Evolutionary conservation across 1,140 invertebrate species (phyloP), one percentile per base, ranked within the genome.

Genomic region (Plutomurus gul): DNA sequence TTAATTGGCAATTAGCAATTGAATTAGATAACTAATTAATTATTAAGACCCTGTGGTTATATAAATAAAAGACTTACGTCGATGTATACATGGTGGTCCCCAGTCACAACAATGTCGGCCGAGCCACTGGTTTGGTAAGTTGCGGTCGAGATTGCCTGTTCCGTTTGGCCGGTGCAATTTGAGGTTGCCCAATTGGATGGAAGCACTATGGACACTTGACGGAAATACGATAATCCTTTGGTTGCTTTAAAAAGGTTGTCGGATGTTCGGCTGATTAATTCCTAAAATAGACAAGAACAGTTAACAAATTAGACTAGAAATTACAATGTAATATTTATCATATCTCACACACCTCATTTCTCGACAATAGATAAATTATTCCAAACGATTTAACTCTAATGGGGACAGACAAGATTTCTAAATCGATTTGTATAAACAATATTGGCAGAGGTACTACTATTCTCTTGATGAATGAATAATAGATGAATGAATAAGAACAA

Each of bases 31-130:
- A n/a, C n/a, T n/a, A n/a, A n/a, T n/a, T n/a, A n/a, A n/a, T n/a
- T n/a, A n/a, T n/a, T n/a, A n/a, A n/a, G n/a, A n/a, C n/a, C n/a
- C n/a, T n/a, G n/a, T n/a, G n/a, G n/a, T n/a, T n/a, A n/a, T n/a
- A n/a, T n/a, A n/a, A n/a, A n/a, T n/a, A n/a, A n/a, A n/a, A n/a
- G n/a, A n/a, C n/a, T n/a, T n/a, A n/a, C n/a, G 71, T 83, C 82
- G 65, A 79, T 80, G 74, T 78, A 83, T 20, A 83, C 78, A 5
- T 80, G 80, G 71, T 83, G 82, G 77, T 83, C 82, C 20, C 46
- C 27, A 6, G 82, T 83, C 37, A 83, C 22, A 3, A 36, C 18
- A 47, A 83, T 83, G 70, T 83, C 82, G 16, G 80, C 80, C n/a
- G 73, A 76, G 27, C 43, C 70, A 2, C 16, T 33, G 33, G 80